Percentiles rank a stretch among this genome's conserved stretches.
phyloP scores from a whole-genome alignment of 2,888 invertebrate genomes.

The Dichetophora obliterata region DNA sequence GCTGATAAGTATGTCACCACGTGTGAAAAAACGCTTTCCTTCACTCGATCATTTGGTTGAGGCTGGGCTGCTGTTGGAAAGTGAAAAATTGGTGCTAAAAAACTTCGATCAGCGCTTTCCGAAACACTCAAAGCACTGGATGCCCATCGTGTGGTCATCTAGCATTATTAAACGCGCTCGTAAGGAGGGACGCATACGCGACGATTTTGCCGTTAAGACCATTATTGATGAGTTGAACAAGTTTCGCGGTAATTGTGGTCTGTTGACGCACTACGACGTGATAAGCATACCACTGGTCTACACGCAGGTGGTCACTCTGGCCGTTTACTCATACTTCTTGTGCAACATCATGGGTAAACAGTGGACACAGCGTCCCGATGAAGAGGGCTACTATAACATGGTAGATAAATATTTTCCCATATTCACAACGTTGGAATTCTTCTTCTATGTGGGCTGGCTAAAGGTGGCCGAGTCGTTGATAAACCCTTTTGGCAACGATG shows the following conservation, averaged over 20 bases:
- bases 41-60: slow-evolving; percentile 86
- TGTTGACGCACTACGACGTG: slow-evolving; percentile 81
- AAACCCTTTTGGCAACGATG: slow-evolving; percentile 91
- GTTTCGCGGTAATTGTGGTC: slow-evolving; percentile 82
- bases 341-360: slow-evolving; percentile 89
- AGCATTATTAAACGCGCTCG: slow-evolving; percentile 88
- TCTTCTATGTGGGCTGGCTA: slow-evolving; percentile 90
- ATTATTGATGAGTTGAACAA: slow-evolving; percentile 87
- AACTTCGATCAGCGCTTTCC: slow-evolving; percentile 84
- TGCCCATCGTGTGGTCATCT: slow-evolving; percentile 91
- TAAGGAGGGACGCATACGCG: slow-evolving; percentile 87
- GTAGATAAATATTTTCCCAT: slow-evolving; percentile 89
- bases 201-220: slow-evolving; percentile 92
- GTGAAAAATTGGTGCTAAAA: slow-evolving; percentile 82
- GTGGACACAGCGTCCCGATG: slow-evolving; percentile 75
- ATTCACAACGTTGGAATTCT: slow-evolving; percentile 88
- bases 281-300: slow-evolving; percentile 83
- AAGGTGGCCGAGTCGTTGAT: slow-evolving; percentile 91
- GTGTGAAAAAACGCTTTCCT: slow-evolving; percentile 91
- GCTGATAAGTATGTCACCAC: slow-evolving; percentile 85
- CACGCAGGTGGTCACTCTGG: slow-evolving; percentile 89
- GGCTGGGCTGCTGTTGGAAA: slow-evolving; percentile 83
- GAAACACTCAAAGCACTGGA: slow-evolving; percentile 89
- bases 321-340: slow-evolving; percentile 88
- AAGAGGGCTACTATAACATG: slow-evolving; percentile 50